Base-by-base conservation (phyloP, 2,797 vertebrate species). In the Zalophus californianus region DNA sequence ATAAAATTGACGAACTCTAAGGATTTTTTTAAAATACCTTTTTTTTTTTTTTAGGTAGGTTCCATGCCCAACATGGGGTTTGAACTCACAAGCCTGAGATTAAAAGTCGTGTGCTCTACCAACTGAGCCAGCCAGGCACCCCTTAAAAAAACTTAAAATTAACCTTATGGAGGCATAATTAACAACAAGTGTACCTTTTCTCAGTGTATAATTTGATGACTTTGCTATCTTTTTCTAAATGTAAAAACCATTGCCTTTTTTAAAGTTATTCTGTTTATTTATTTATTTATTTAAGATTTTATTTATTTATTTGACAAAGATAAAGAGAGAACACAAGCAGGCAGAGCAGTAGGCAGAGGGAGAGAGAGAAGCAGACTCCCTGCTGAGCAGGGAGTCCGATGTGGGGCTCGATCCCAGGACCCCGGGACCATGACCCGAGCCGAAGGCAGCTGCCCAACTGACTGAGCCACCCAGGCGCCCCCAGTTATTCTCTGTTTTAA, bases 101-200 rank as follows among this genome's bases (percentile, higher is more conserved):
- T 73, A 29, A 73, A 25, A 48, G 25, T 48, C 6, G 8, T 48
- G 41, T 48, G 41, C 27, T 77, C 73, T 50, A 29, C 27, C 3
- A 2, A 77, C 44, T 68, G 27, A 77, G 44, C 27, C 44, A 18
- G 27, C 44, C 66, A 35, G 66, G n/a, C 7, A 14, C 8, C 44
- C 73, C 44, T 73, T 48, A 73, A 44, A 70, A 68, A 64, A 32
- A 13, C 11, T 84, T 84, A 90, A 93, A 95, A 44, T 96, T 82
- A 72, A 79, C 66, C 60, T 66, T 66, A 44, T 16, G 41, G 38
- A 48, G 35, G 13, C 35, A 89, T 73, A 79, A 88, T 83, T 80
- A 44, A 62, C 50, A 75, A 56, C 16, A 72, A 3, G 23, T 15
- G n/a, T 58, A 79, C 41, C 35, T 73, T 9, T 62, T 75, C 85